Conservation (phyloP, 2,797 vertebrate genomes). For the Enteromius argenteus region DNA sequence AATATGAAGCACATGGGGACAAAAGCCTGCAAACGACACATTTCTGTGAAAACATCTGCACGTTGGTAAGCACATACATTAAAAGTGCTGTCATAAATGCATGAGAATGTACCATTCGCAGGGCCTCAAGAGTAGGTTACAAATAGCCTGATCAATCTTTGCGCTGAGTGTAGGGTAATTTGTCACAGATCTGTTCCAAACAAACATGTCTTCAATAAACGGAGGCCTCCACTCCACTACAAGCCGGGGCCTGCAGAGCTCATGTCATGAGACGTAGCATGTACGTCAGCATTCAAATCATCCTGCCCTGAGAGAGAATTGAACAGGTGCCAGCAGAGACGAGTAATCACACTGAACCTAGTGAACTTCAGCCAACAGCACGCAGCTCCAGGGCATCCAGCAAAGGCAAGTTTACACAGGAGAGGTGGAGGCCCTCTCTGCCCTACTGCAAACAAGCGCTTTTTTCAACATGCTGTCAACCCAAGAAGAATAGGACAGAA, state of each 20-base stretch:
- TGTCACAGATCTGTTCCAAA: constrained; percentile 32
- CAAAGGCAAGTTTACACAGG: constrained; percentile 61
- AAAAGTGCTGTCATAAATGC: neutral
- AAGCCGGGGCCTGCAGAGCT: constrained; percentile 48
- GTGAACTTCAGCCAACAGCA: constrained; percentile 34
- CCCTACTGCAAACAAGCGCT: constrained; percentile 37
- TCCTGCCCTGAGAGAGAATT: constrained; percentile 37
- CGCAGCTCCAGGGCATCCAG: constrained; percentile 30
- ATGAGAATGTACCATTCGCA: neutral
- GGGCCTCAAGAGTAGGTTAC: neutral
- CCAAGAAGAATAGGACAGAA: constrained; percentile 16
- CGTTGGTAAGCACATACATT: neutral
- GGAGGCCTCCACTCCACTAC: constrained; percentile 26
- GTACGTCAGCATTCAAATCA: constrained; percentile 54
- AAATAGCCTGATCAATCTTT: neutral
- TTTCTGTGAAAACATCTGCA: neutral
- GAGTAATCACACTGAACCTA: constrained; percentile 31
- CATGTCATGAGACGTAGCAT: constrained; percentile 49
- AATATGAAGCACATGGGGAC: neutral
- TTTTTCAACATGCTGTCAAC: constrained; percentile 33
- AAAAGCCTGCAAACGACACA: neutral
- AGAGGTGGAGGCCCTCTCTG: constrained; percentile 40
- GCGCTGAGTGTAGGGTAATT: neutral
- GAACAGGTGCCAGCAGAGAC: constrained; percentile 18
- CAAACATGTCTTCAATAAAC: constrained; percentile 15